Base-by-base conservation (phyloP, 2,888 invertebrate genomes). In the Mesorhabditis belari region DNA sequence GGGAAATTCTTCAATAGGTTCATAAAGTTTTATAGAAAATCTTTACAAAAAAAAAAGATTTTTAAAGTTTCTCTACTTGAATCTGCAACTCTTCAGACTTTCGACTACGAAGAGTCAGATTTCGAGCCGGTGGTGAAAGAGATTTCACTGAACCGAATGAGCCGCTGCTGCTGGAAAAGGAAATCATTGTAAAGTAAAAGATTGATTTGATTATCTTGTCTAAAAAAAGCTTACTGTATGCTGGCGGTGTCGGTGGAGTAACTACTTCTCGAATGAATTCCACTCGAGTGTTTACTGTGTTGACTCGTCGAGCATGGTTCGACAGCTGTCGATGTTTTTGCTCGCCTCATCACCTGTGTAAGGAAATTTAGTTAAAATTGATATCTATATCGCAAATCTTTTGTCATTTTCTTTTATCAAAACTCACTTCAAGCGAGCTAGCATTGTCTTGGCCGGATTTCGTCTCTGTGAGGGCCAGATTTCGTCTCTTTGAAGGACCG, bases 221-320 rank as follows among this genome's bases (percentile, higher is more conserved):
- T n/a, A n/a, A n/a, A n/a, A n/a, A n/a, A 35, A 17, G 12, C 44
- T 35, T 35, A 35, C 44, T 35, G 44, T 35, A 35, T 35, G 44
- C 44, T 35, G 44, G 44, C 44, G 44, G 44, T 35, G n/a, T 35
- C 44, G 12, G 65, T 62, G 27, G 67, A 66, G 49, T 61, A 64
- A 49, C 63, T 63, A n/a, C 61, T 63, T 49, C 69, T 53, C 24
- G 70, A 71, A 51, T 74, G 67, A 61, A 73, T 71, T 26, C 74
- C 74, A 26, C 70, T 71, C 4, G 73, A 73, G 5, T 57, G 63
- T 3, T 60, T 60, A 5, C 60, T 65, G 25, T 65, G 64, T 19
- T 64, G 64, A 25, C 62, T 62, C 17, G 56, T 58, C 28, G 55
- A 51, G 44, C 44, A 35, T 17, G n/a, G 12, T 35, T 35, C 44